Conservation (phyloP, 2,113 vertebrate species). For the Taxidea taxus region DNA sequence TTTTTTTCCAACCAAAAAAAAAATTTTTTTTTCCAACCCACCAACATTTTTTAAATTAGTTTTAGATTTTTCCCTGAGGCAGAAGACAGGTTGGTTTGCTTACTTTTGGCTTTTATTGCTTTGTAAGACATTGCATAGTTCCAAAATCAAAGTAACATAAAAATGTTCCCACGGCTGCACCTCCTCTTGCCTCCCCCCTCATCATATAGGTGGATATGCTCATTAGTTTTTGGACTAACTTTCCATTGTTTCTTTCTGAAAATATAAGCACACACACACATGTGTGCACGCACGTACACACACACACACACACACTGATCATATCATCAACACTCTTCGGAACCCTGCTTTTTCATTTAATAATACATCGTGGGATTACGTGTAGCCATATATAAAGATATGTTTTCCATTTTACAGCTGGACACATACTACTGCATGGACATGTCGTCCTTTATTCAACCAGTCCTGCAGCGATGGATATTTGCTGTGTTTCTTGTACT, state of each 20-base stretch:
- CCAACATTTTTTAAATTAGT: neutral
- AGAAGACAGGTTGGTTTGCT: neutral
- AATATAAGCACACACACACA: neutral
- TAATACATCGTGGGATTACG: neutral
- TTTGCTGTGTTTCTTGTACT: neutral
- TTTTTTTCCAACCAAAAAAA: neutral
- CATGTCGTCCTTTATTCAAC: neutral
- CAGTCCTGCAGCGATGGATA: neutral
- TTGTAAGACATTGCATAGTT: neutral
- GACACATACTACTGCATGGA: neutral
- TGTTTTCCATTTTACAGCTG: neutral
- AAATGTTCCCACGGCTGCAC: neutral
- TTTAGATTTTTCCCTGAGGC: neutral
- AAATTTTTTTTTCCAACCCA: neutral
- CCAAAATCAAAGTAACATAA: neutral
- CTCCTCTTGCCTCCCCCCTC: neutral
- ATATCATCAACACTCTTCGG: neutral
- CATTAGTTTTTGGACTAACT: neutral
- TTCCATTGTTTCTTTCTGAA: neutral
- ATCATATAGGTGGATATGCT: neutral
- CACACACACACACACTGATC: neutral
- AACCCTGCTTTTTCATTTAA: neutral
- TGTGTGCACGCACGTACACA: neutral
- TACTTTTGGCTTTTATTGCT: neutral
- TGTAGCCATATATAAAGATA: neutral